Evolutionary conservation across 2,797 vertebrate species (phyloP).

Genomic region (Hemitrygon akajei): DNA sequence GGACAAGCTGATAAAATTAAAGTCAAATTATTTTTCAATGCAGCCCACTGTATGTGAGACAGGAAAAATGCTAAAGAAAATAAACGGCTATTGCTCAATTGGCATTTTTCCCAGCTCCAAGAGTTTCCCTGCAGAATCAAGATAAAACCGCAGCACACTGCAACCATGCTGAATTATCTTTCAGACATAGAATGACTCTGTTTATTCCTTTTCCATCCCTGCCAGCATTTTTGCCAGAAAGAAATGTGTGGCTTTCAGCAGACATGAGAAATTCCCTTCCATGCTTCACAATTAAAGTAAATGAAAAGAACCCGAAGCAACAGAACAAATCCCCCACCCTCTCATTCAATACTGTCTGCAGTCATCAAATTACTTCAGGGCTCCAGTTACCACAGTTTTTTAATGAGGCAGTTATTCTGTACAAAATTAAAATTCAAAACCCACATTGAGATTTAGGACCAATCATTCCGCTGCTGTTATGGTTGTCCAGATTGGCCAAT

Average conservation of each 20-base stretch:
- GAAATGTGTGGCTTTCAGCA: background rate
- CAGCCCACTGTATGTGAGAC: background rate
- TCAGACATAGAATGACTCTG: background rate
- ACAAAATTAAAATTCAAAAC: background rate
- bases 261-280: background rate
- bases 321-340: background rate
- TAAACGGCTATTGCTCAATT: background rate
- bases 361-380: background rate
- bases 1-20: background rate
- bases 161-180: background rate
- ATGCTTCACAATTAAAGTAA: background rate
- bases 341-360: background rate
- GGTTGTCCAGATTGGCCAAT: no score
- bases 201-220: background rate
- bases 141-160: background rate
- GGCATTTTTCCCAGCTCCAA: background rate
- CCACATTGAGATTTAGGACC: background rate
- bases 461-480: background rate
- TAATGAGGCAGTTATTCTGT: background rate
- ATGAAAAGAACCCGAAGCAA: background rate
- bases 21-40: background rate
- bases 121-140: background rate
- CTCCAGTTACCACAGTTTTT: background rate
- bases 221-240: background rate
- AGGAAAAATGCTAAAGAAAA: background rate